phyloP scores from a whole-genome alignment of 64 coral and sea anemone species.

The Acropora yongei region DNA sequence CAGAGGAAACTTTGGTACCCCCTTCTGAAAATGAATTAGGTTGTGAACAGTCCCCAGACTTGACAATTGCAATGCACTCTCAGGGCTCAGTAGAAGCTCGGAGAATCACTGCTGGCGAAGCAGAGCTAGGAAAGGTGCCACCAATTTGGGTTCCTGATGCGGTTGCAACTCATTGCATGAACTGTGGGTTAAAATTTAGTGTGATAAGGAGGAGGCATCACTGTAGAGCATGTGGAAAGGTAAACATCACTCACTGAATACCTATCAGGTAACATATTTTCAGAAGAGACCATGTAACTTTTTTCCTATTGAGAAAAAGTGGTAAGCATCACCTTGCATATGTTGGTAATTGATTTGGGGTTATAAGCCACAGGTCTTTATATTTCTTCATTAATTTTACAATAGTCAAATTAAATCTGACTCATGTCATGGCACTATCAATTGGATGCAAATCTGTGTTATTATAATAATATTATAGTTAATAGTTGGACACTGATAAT shows the following conservation, averaged over 20 bases:
- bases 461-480: no score
- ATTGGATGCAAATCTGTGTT: no score
- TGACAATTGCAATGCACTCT: slow-evolving; percentile 21
- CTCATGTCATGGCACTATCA: no score
- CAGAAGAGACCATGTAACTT: no score
- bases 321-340: no score
- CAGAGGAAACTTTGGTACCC: neutral
- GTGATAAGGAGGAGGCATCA: slow-evolving; percentile 89
- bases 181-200: slow-evolving; percentile 84
- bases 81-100: neutral
- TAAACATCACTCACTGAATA: neutral
- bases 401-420: no score
- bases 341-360: no score
- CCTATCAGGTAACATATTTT: no score
- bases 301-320: no score
- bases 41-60: slow-evolving; percentile 1
- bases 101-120: slow-evolving; percentile 81
- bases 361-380: no score
- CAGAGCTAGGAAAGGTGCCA: slow-evolving; percentile 81
- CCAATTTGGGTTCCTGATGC: slow-evolving; percentile 92
- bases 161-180: slow-evolving; percentile 87
- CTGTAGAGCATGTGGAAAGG: slow-evolving; percentile 99
- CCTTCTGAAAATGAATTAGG: neutral
- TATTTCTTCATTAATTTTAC: no score
- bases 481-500: no score